phyloP scores from a whole-genome alignment of 2,113 vertebrate genomes.

The Podiceps cristatus region DNA sequence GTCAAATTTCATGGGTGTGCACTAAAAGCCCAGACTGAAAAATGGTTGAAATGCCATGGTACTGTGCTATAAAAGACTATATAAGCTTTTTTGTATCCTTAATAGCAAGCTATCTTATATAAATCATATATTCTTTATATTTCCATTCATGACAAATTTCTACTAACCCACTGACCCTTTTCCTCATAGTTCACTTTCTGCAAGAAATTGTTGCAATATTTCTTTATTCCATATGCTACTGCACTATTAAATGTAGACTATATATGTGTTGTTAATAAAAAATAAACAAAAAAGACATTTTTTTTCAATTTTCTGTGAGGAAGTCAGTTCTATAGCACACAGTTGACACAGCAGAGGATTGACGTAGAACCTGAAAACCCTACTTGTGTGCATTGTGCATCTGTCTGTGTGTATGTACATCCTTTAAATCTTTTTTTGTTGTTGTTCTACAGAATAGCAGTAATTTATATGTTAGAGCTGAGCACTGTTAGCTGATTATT shows the following conservation, averaged over 20 bases:
- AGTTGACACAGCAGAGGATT: background rate
- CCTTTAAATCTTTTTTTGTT: background rate
- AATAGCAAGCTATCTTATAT: background rate
- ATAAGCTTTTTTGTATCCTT: background rate
- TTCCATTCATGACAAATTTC: background rate
- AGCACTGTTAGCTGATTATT: background rate
- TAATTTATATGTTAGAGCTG: background rate
- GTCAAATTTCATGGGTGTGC: background rate
- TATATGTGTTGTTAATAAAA: background rate
- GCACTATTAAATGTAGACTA: background rate
- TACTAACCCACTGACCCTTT: background rate
- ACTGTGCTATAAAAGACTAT: background rate
- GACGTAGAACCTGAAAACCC: background rate
- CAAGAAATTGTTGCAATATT: background rate
- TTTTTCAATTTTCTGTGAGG: background rate
- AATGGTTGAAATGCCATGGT: accelerated
- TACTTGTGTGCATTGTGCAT: background rate
- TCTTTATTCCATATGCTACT: background rate
- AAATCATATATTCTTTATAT: background rate
- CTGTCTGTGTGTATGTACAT: background rate
- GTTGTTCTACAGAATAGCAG: background rate
- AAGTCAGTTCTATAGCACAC: background rate
- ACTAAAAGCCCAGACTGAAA: background rate
- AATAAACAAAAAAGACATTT: background rate
- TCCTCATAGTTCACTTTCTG: background rate